Evolutionary conservation across 2,113 vertebrate species (phyloP), one percentile per base, ranked within the genome.

Genomic region (Cervus canadensis): DNA sequence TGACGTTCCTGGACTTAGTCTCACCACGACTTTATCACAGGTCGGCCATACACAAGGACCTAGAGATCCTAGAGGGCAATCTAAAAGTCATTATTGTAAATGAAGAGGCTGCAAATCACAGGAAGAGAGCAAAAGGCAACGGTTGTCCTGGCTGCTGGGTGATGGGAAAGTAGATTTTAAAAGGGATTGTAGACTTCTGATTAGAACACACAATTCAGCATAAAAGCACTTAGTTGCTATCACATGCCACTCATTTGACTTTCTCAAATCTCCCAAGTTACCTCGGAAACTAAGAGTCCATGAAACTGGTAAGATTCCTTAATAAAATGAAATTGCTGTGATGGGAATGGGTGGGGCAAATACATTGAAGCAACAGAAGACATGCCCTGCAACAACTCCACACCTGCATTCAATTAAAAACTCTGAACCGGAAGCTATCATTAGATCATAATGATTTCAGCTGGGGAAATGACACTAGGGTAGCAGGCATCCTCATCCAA

Each of bases 381-480:
- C 91, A 85, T 16, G 67, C 30, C 33, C 93, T 59, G 90, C 26
- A 87, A 95, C 86, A 91, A 93, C 54, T 64, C 78, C 48, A 87
- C 93, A 95, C 95, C 89, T 97, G 89, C 30, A 92, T 74, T 92
- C 97, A 94, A 94, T 96, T 97, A 97, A 95, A 97, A 96, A 90
- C 25, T 36, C 64, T 28, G 87, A 87, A 43, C 82, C 36, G 89
- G 86, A 74, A 92, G 15, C 59, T 36, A 17, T 64, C 95, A 43
- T 59, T 95, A 83, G 59, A 36, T 92, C 74, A 82, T n/a, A 13
- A 81, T 26, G 93, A 96, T 14, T 87, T 94, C 87, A 96, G 15
- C 71, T 84, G 64, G 67, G 78, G 95, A 85, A 81, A 92, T 23
- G 3, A 88, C 30, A 23, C 71, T 16, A 48, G 16, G 43, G 1